Conservation (phyloP, 64 coral and sea anemone genomes). For the Hydrozoanthus tunicans region DNA sequence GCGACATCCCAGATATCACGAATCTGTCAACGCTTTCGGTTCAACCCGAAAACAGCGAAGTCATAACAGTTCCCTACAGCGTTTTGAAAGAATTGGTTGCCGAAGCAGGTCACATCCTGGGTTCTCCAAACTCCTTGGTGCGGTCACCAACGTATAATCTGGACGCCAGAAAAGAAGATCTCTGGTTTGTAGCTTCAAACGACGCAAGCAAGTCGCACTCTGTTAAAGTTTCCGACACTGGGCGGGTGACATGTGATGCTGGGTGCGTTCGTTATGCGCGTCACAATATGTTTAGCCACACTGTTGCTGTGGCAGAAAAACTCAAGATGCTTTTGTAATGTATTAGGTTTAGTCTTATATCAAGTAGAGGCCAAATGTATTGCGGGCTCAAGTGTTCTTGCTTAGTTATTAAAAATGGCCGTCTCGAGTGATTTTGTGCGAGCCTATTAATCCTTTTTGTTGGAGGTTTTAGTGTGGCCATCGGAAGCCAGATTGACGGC, state of each 20-base stretch:
- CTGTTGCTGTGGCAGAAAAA: conserved; percentile 10
- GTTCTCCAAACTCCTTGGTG: conserved; percentile 7
- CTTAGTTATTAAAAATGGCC: too few relatives aligned
- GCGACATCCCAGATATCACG: background rate
- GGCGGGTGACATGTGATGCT: conserved; percentile 21
- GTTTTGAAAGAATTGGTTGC: conserved; percentile 38
- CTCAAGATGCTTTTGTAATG: background rate
- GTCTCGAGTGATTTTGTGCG: too few relatives aligned
- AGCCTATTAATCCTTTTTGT: background rate
- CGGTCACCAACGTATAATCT: background rate
- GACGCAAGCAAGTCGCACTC: conserved; percentile 15
- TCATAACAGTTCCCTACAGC: conserved; percentile 43
- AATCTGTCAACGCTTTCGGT: conserved; percentile 5
- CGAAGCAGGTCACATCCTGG: conserved; percentile 31
- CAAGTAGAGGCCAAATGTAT: too few relatives aligned
- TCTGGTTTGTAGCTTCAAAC: conserved; percentile 49
- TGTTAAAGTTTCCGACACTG: conserved; percentile 5
- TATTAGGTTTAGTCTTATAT: too few relatives aligned
- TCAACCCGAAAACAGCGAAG: conserved; percentile 2
- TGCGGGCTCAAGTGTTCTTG: too few relatives aligned
- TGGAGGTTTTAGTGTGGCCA: background rate
- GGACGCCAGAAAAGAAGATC: conserved; percentile 18
- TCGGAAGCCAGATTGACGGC: background rate
- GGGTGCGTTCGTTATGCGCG: background rate
- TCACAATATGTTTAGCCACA: conserved; percentile 37